Evolutionary conservation across 2,113 vertebrate genomes (phyloP).

Genomic region (Motacilla tschutschensis): DNA sequence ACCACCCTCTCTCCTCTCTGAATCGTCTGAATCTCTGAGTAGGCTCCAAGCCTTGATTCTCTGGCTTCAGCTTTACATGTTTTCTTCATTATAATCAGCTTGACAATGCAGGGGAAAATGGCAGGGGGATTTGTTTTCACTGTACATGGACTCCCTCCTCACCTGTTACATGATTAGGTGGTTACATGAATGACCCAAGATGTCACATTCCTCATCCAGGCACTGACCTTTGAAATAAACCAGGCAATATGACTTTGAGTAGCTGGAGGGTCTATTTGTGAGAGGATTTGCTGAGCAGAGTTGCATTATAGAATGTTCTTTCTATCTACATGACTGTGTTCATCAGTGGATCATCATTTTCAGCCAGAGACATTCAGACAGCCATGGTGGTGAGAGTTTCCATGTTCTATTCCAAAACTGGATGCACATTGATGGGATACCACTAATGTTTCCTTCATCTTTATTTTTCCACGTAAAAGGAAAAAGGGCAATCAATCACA

Average conservation of each 20-base stretch:
- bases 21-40: neutral
- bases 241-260: neutral
- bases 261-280: neutral
- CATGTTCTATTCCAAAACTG: neutral
- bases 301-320: neutral
- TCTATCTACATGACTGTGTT: neutral
- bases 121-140: constrained; percentile 22
- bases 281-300: neutral
- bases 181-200: constrained; percentile 18
- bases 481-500: neutral
- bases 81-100: neutral
- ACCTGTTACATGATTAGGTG: neutral
- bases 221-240: constrained; percentile 12
- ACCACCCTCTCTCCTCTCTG: neutral
- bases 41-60: neutral
- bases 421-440: neutral
- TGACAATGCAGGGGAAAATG: neutral
- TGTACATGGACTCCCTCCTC: neutral
- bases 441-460: neutral
- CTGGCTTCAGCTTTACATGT: neutral
- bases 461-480: neutral
- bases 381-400: neutral
- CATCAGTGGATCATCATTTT: neutral
- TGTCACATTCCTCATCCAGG: neutral
- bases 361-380: neutral